A percentile compares a stretch with the other conserved stretches of the same genome.
Conservation (phyloP, 2,797 vertebrate species). For the Phoxinus dragarum region DNA sequence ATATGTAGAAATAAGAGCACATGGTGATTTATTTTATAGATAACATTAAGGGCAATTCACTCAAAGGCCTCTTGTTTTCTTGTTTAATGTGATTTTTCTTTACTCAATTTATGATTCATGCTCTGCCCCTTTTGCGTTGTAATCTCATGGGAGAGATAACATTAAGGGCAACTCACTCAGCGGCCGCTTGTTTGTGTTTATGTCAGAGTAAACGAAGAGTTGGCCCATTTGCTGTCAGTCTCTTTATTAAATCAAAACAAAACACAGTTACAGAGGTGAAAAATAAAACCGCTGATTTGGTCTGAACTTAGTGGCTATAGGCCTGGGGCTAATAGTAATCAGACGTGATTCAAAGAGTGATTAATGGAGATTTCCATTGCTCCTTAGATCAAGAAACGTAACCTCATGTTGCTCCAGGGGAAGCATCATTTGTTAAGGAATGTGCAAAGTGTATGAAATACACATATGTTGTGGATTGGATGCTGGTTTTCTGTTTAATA, state of each 20-base stretch:
- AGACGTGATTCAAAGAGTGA: background rate
- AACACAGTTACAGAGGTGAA: background rate
- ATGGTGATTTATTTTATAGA: background rate
- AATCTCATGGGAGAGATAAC: background rate
- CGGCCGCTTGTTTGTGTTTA: background rate
- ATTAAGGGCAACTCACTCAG: background rate
- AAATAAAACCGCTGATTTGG: background rate
- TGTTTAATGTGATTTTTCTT: background rate
- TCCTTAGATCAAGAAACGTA: background rate
- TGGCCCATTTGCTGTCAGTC: too few species aligned
- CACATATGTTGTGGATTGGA: background rate
- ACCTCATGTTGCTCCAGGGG: background rate
- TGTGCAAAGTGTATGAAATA: background rate
- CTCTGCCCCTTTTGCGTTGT: background rate
- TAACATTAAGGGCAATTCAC: background rate
- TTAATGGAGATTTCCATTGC: background rate
- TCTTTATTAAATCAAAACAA: too few species aligned
- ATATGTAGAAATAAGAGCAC: too few species aligned
- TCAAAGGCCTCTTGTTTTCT: background rate
- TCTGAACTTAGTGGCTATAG: background rate
- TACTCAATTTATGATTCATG: background rate
- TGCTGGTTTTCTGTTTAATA: constrained; percentile 17
- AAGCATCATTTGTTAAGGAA: background rate
- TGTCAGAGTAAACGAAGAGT: background rate
- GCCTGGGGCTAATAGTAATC: background rate